Percentiles rank a stretch among this genome's conserved stretches.
phyloP scores from a whole-genome alignment of 1,140 invertebrate genomes.

The Popillia japonica region DNA sequence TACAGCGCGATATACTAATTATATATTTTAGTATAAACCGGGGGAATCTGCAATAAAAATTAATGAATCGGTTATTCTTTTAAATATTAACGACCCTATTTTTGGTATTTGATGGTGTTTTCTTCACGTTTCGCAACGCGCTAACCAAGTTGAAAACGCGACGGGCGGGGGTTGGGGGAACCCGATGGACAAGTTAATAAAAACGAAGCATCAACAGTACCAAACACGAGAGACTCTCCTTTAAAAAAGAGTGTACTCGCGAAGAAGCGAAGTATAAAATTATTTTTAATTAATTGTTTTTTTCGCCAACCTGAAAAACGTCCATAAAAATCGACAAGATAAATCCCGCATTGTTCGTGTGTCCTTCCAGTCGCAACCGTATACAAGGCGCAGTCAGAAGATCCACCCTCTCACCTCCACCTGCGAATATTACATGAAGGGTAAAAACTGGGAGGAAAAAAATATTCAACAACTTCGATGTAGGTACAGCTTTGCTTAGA shows the following conservation, averaged over 20 bases:
- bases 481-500: slow-evolving; percentile 9
- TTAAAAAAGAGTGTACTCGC: too few species aligned
- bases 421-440: too few species aligned
- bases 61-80: slow-evolving; percentile 1
- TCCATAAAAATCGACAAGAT: not conserved
- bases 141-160: too few species aligned
- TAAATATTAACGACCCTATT: slow-evolving; percentile 11
- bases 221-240: not conserved
- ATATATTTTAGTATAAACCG: not conserved
- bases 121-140: not conserved
- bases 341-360: too few species aligned
- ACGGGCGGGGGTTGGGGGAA: not conserved
- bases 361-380: too few species aligned
- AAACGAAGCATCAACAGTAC: not conserved
- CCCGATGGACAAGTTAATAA: slow-evolving; percentile 6
- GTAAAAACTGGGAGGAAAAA: slow-evolving; percentile 1
- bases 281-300: slow-evolving; percentile 8
- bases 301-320: not conserved
- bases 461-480: slow-evolving; percentile 22
- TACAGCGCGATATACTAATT: too few species aligned
- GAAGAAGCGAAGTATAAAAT: not conserved
- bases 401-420: too few species aligned
- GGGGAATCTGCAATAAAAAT: not conserved
- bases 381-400: too few species aligned
- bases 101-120: slow-evolving; percentile 1